These are phyloP conservation scores for Aptenodytes patagonicus DNA, from an alignment of 2,113 vertebrate species.

Conservation along the genomic window DNA sequence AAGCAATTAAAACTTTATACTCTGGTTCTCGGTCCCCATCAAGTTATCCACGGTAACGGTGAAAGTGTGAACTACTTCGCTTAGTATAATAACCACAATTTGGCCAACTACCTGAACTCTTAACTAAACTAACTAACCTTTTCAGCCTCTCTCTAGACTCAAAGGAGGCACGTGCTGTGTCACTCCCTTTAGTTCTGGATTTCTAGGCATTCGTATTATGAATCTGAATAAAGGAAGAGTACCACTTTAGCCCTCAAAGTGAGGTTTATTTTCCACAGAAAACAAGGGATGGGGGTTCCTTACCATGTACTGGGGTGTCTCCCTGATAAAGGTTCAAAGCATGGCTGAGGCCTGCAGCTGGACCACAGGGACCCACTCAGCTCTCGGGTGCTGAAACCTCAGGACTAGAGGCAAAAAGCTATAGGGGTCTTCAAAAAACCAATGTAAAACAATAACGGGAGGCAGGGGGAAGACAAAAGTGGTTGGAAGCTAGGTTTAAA, in stretches of 20 bases:
- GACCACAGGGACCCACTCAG: neutral
- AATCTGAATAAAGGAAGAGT: neutral
- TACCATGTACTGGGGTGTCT: neutral
- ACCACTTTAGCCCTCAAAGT: neutral
- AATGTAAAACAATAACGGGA: neutral
- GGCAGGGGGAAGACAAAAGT: neutral
- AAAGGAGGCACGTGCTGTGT: neutral
- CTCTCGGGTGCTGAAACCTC: neutral
- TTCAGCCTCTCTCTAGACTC: neutral
- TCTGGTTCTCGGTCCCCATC: neutral
- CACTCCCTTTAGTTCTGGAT: neutral
- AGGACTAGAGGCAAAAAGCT: neutral
- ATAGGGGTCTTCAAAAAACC: neutral
- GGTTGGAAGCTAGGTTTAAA: neutral
- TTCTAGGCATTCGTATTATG: neutral
- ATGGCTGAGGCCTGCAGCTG: neutral
- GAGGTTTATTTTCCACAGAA: neutral
- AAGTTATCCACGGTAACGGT: neutral
- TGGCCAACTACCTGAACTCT: neutral
- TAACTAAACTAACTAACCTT: neutral
- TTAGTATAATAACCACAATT: neutral
- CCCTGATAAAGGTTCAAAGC: neutral
- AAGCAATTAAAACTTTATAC: neutral
- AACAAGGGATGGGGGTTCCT: neutral
- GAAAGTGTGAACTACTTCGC: neutral